phyloP scores from a whole-genome alignment of 2,113 vertebrate species.

The Laticauda laticaudata region DNA sequence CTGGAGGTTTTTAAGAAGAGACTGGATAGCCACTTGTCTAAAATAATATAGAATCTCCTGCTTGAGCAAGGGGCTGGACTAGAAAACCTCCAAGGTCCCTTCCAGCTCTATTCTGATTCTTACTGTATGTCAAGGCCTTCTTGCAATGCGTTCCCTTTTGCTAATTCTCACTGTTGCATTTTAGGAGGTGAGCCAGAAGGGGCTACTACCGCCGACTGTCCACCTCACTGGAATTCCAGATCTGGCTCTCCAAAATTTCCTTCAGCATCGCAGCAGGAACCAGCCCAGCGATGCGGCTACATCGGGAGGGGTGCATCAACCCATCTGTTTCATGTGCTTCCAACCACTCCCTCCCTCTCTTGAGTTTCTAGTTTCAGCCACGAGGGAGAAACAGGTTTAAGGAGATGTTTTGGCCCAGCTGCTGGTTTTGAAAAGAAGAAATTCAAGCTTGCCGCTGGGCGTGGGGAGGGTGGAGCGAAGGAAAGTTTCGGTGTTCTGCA shows the following conservation, averaged over 20 bases:
- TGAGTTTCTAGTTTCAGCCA: background rate
- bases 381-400: conserved; percentile 15
- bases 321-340: background rate
- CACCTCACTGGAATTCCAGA: background rate
- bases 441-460: background rate
- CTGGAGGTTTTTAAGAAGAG: too few species aligned
- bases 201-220: background rate
- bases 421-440: background rate
- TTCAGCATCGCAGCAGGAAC: background rate
- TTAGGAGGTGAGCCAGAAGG: background rate
- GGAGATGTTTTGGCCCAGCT: background rate
- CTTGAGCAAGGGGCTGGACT: background rate
- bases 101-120: background rate
- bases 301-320: background rate
- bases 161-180: background rate
- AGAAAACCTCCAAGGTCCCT: background rate
- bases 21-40: too few species aligned
- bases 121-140: too few species aligned
- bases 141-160: background rate
- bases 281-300: background rate
- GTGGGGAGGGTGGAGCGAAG: background rate
- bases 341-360: background rate
- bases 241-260: background rate
- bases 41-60: too few species aligned
- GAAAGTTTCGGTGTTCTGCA: conserved; percentile 10